Evolutionary conservation across 2,888 invertebrate species (phyloP).

Genomic region (Leptogaster cylindrica): DNA sequence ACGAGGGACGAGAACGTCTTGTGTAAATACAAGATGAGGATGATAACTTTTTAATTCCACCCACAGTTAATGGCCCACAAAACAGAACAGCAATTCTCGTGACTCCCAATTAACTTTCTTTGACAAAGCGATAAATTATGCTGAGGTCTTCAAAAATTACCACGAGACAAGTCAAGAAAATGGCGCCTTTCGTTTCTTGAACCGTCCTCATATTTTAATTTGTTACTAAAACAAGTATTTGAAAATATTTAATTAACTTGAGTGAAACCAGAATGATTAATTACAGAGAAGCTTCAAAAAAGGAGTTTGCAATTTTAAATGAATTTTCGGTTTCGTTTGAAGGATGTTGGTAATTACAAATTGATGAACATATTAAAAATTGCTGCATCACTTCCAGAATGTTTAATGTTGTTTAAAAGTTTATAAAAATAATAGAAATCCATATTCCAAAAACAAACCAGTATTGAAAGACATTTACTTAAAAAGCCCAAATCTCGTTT

Average conservation of each 20-base stretch:
- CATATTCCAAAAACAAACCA: too few species aligned
- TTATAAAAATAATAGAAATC: too few species aligned
- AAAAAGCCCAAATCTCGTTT: too few species aligned
- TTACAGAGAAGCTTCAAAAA: slow-evolving; percentile 9
- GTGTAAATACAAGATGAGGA: slow-evolving; percentile 20
- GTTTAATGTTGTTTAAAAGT: too few species aligned
- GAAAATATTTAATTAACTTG: slow-evolving; percentile 31
- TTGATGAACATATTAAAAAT: neutral
- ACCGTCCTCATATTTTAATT: neutral
- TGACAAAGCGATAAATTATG: slow-evolving; percentile 29
- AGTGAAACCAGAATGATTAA: slow-evolving; percentile 22
- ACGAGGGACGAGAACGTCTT: neutral
- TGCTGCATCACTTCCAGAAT: neutral
- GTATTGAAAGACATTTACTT: too few species aligned
- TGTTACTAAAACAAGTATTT: slow-evolving; percentile 21
- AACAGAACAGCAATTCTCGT: slow-evolving; percentile 20
- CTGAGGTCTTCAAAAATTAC: slow-evolving; percentile 25
- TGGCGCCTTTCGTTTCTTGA: neutral
- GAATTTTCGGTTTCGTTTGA: neutral
- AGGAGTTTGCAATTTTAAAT: neutral
- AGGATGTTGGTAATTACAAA: neutral
- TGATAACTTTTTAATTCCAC: slow-evolving; percentile 29
- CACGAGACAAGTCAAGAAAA: slow-evolving; percentile 10
- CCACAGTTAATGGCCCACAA: slow-evolving; percentile 16
- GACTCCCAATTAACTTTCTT: slow-evolving; percentile 32